Evolutionary conservation across 2,113 vertebrate species (phyloP).

Genomic region (Lynx canadensis): DNA sequence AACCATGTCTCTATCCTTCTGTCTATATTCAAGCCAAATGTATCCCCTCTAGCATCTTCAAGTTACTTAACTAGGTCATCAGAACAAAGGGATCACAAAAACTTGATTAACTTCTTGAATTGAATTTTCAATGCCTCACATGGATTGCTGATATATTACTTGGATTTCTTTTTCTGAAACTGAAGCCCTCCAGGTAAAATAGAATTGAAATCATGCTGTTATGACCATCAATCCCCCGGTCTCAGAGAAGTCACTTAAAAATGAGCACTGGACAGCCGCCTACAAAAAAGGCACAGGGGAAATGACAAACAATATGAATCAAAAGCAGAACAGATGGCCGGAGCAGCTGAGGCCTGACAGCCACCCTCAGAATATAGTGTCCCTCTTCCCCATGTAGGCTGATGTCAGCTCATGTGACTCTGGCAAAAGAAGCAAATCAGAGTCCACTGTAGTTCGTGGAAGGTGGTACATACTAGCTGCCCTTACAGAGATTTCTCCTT

Average conservation of each 20-base stretch:
- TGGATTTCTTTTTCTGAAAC: conserved; percentile 78
- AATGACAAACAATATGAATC: conserved; percentile 86
- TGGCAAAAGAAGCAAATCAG: conserved; percentile 13
- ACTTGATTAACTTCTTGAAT: conserved; percentile 73
- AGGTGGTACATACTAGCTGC: neutral
- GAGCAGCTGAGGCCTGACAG: conserved; percentile 82
- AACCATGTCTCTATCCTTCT: neutral
- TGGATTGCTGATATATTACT: conserved; percentile 74
- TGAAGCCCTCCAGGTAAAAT: conserved; percentile 75
- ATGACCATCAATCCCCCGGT: conserved; percentile 77
- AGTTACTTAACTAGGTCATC: conserved; percentile 62
- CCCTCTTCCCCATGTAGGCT: conserved; percentile 60
- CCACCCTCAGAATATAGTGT: conserved; percentile 70
- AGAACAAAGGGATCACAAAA: conserved; percentile 63
- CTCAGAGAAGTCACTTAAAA: conserved; percentile 79
- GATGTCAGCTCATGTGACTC: conserved; percentile 57
- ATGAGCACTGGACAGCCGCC: conserved; percentile 68
- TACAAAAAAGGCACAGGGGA: conserved; percentile 74
- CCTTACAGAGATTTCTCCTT: conserved; percentile 41
- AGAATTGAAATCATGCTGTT: conserved; percentile 80
- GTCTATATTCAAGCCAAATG: neutral
- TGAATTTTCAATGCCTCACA: conserved; percentile 19
- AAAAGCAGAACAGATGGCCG: conserved; percentile 84
- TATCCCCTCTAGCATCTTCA: neutral
- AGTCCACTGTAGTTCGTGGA: neutral